Conservation (phyloP, 2,797 vertebrate genomes). For the Enteromius mattozi region DNA sequence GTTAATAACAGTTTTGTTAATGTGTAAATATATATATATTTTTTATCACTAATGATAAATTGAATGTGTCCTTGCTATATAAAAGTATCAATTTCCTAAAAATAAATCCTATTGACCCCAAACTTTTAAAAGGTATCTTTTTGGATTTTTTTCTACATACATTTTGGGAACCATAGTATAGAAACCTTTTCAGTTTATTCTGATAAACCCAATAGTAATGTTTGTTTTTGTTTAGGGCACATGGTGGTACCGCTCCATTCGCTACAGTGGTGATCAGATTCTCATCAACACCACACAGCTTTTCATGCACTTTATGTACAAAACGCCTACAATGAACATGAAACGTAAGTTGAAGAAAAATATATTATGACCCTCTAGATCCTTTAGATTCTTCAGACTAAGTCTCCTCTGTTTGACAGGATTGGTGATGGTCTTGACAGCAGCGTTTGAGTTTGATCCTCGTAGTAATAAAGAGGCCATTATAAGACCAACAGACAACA, state of each 20-base stretch:
- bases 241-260: conserved; percentile 99
- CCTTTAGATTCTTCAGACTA: neutral
- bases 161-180: neutral
- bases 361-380: neutral
- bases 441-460: conserved; percentile 97
- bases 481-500: conserved; percentile 95
- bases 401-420: conserved; percentile 75
- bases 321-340: conserved; percentile 99
- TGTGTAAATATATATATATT: no score
- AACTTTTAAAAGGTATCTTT: neutral
- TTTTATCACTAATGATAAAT: neutral
- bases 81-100: neutral
- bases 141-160: neutral
- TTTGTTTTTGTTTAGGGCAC: conserved; percentile 83
- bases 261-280: conserved; percentile 98
- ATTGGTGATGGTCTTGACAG: conserved; percentile 94
- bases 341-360: conserved; percentile 85
- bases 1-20: neutral
- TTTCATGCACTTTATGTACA: conserved; percentile 98
- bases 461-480: conserved; percentile 98
- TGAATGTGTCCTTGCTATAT: neutral
- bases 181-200: neutral
- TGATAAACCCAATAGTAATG: neutral
- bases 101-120: neutral
- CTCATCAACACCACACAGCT: conserved; percentile 98